phyloP scores from a whole-genome alignment of 1,140 invertebrate genomes.

The Drosophila baimaii region DNA sequence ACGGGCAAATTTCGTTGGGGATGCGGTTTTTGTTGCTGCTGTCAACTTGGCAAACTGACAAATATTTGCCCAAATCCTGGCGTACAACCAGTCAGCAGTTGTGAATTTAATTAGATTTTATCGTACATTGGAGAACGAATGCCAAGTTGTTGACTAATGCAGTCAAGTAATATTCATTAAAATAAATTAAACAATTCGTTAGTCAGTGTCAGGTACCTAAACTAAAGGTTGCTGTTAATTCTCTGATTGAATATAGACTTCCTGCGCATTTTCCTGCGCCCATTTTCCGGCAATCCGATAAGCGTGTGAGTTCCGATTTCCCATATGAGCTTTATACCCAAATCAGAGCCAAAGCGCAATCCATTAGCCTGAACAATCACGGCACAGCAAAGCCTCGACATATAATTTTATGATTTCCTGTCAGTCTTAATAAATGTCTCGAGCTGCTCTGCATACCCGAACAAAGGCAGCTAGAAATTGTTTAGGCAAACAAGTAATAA shows the following conservation, averaged over 20 bases:
- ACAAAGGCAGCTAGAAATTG: slow-evolving; percentile 5
- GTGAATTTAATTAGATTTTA: slow-evolving; percentile 79
- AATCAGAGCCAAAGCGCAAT: slow-evolving; percentile 5
- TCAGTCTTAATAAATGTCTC: slow-evolving; percentile 70
- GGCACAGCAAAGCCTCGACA: slow-evolving; percentile 58
- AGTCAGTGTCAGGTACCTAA: not conserved
- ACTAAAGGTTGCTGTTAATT: slow-evolving; percentile 16
- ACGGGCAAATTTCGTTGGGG: slow-evolving; percentile 36
- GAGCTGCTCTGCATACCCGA: slow-evolving; percentile 39
- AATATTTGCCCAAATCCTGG: slow-evolving; percentile 70
- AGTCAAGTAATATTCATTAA: slow-evolving; percentile 74
- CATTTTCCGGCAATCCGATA: slow-evolving; percentile 1
- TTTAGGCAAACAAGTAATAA: slow-evolving; percentile 34
- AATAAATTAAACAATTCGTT: slow-evolving; percentile 44
- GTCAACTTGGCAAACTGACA: slow-evolving; percentile 72
- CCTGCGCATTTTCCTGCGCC: not conserved
- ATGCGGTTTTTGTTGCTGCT: slow-evolving; percentile 69
- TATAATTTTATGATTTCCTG: slow-evolving; percentile 79
- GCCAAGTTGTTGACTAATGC: slow-evolving; percentile 50
- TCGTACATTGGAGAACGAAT: slow-evolving; percentile 23
- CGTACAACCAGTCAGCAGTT: slow-evolving; percentile 41
- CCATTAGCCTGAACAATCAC: slow-evolving; percentile 63
- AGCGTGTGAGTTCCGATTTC: slow-evolving; percentile 19
- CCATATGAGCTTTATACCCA: slow-evolving; percentile 7
- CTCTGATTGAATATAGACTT: slow-evolving; percentile 1